These are phyloP conservation scores for Anoncus sp. DNA, from an alignment of 2,888 invertebrate genomes.

Conservation along the genomic window DNA sequence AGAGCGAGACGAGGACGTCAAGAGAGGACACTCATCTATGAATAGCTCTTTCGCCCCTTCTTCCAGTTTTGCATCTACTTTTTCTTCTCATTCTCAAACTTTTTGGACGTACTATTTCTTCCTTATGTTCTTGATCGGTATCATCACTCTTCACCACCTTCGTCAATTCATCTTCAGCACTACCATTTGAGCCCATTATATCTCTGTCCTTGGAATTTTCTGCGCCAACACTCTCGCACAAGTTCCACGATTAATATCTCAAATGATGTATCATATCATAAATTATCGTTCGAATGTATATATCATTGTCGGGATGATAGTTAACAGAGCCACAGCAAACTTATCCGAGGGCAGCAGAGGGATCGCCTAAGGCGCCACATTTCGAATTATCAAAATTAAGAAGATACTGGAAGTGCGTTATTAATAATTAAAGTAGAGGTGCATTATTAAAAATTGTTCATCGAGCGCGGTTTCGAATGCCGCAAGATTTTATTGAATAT, in stretches of 20 bases:
- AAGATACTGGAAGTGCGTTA: no score
- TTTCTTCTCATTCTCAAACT: conserved; percentile 18
- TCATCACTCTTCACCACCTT: conserved; percentile 24
- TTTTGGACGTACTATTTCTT: conserved; percentile 30
- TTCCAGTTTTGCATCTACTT: conserved; percentile 26
- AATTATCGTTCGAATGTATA: conserved; percentile 10
- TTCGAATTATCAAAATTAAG: no score
- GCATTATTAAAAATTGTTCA: conserved; percentile 2
- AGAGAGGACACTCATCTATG: conserved; percentile 25
- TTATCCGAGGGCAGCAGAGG: no score
- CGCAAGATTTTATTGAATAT: neutral
- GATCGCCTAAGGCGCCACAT: neutral
- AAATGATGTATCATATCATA: neutral
- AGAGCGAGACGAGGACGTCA: conserved; percentile 22
- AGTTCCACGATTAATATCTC: conserved; percentile 22
- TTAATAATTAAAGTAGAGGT: neutral
- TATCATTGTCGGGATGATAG: neutral
- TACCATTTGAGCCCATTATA: conserved; percentile 27
- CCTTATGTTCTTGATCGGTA: conserved; percentile 31
- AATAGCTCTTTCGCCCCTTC: conserved; percentile 15
- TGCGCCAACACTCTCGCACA: neutral
- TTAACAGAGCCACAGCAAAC: no score
- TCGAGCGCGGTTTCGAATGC: neutral
- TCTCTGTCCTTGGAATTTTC: conserved; percentile 9
- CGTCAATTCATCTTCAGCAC: conserved; percentile 25